Conservation (phyloP, 2,113 vertebrate species). For the Dipodomys spectabilis region DNA sequence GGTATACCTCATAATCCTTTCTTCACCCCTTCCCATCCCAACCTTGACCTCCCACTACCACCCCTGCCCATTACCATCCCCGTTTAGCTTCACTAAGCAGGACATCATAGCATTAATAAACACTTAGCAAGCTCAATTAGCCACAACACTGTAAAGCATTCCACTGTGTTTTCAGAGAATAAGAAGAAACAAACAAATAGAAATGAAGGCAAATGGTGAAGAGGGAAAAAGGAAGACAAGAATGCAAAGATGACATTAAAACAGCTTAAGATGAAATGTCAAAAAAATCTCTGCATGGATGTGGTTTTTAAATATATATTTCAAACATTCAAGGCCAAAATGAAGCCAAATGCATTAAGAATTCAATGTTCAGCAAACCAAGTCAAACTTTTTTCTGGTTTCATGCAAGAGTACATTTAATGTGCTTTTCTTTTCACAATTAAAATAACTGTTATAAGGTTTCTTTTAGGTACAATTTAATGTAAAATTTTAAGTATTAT, state of each 20-base stretch:
- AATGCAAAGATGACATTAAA: conserved; percentile 82
- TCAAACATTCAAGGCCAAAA: conserved; percentile 74
- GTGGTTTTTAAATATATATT: conserved; percentile 84
- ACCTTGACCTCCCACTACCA: background rate
- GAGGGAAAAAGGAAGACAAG: conserved; percentile 68
- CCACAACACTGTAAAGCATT: conserved; percentile 89
- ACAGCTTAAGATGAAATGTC: conserved; percentile 86
- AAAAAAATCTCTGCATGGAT: conserved; percentile 91
- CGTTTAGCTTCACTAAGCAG: conserved; percentile 79
- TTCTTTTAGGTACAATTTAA: conserved; percentile 73
- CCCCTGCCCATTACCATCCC: conserved; percentile 34
- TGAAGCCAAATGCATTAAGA: conserved; percentile 74
- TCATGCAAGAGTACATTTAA: conserved; percentile 76
- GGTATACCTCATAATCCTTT: conserved; percentile 87
- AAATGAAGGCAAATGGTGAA: conserved; percentile 83
- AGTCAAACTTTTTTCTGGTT: conserved; percentile 61
- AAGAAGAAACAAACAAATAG: conserved; percentile 81
- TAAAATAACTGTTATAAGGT: conserved; percentile 56
- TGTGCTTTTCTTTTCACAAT: conserved; percentile 59
- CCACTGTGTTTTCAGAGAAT: conserved; percentile 84
- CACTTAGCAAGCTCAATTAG: conserved; percentile 90
- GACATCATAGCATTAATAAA: conserved; percentile 83
- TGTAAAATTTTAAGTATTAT: conserved; percentile 60
- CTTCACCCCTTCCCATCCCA: conserved; percentile 18
- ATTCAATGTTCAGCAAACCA: conserved; percentile 65